Evolutionary conservation across 2,888 invertebrate species (phyloP).

Genomic region (Halictus ligatus): DNA sequence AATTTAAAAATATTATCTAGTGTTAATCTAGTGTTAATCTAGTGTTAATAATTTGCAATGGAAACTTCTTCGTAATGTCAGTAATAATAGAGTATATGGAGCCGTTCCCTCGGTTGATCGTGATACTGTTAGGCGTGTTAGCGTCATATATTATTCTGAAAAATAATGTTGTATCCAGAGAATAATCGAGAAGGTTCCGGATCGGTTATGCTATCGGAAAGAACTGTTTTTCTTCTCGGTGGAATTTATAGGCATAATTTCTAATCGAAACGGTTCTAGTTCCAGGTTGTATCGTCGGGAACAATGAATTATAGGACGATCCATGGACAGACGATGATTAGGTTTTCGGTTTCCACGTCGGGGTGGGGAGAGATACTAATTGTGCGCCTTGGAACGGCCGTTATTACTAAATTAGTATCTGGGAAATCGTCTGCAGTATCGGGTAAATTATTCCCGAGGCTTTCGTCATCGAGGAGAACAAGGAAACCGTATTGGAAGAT

Average conservation of each 20-base stretch:
- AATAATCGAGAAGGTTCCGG: neutral
- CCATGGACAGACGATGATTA: constrained; percentile 31
- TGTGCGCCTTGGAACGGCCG: constrained; percentile 17
- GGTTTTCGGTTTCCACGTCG: constrained; percentile 20
- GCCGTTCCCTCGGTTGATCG: no score
- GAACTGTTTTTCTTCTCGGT: neutral
- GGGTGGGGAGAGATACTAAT: neutral
- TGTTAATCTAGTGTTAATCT: no score
- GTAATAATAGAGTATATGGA: no score
- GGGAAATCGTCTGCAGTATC: constrained; percentile 1
- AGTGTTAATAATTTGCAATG: no score
- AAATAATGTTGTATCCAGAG: neutral
- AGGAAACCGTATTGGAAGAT: constrained; percentile 6
- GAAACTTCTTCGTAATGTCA: no score
- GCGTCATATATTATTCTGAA: no score
- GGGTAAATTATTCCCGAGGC: neutral
- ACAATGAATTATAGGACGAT: constrained; percentile 48
- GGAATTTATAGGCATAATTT: constrained; percentile 38
- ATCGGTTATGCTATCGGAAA: constrained; percentile 4
- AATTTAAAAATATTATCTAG: no score
- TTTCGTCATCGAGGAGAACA: neutral
- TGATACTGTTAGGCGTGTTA: no score
- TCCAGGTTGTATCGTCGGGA: neutral
- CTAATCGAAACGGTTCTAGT: constrained; percentile 33
- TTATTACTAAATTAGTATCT: constrained; percentile 32